Evolutionary conservation across 2,888 invertebrate genomes (phyloP).

Genomic region (Eupithecia tripunctaria): DNA sequence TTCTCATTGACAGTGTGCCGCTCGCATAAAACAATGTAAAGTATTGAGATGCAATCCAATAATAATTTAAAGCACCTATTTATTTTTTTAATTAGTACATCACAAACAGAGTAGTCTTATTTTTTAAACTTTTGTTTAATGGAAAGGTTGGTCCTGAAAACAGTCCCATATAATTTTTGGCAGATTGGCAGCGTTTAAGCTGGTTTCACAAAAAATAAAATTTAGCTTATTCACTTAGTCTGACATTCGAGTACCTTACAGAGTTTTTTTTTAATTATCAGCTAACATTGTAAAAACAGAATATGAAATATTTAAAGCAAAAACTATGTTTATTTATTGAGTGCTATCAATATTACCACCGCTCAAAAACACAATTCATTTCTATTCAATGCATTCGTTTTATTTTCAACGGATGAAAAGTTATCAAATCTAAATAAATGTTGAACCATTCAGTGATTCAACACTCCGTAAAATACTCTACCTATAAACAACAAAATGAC

Average conservation of each 20-base stretch:
- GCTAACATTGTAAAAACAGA: background rate
- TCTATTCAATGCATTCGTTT: background rate
- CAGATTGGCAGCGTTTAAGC: no score
- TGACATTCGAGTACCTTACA: background rate
- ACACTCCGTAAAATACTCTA: slow-evolving; percentile 37
- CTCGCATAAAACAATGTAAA: no score
- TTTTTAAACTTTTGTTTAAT: no score
- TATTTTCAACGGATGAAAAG: slow-evolving; percentile 1
- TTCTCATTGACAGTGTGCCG: no score
- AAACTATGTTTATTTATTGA: background rate
- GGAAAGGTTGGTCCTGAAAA: no score
- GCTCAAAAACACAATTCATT: background rate
- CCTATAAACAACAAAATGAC: slow-evolving; percentile 36
- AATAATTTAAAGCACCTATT: no score
- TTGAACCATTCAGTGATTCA: slow-evolving; percentile 31
- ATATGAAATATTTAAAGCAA: background rate
- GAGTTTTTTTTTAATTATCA: background rate
- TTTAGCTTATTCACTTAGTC: background rate
- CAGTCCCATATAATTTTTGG: no score
- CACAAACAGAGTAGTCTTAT: no score
- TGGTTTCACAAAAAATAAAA: no score
- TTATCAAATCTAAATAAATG: slow-evolving; percentile 14
- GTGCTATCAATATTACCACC: background rate
- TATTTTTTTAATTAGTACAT: no score
- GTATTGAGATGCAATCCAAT: no score